These are phyloP conservation scores for Lepus townsendii DNA, from an alignment of 2,797 vertebrate species.

Conservation along the genomic window DNA sequence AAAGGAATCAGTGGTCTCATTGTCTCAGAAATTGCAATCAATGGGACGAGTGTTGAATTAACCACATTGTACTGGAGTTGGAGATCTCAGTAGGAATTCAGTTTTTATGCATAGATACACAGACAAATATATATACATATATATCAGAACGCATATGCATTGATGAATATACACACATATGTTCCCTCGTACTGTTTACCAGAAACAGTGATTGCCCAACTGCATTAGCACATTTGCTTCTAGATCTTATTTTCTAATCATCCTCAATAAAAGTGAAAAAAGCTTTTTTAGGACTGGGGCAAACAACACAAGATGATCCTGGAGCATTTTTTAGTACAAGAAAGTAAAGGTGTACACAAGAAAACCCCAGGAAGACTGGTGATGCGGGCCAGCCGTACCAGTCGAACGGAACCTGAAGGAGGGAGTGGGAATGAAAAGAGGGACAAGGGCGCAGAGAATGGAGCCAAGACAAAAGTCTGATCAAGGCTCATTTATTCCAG, in stretches of 20 bases:
- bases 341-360: background rate
- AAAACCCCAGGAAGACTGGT: background rate
- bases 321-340: background rate
- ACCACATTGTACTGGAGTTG: background rate
- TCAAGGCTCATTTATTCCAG: too few relatives aligned
- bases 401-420: too few relatives aligned
- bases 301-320: background rate
- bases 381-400: too few relatives aligned
- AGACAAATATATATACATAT: too few relatives aligned
- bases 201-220: background rate
- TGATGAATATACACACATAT: background rate
- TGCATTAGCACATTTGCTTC: background rate
- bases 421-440: too few relatives aligned
- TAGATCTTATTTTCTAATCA: constrained; percentile 1
- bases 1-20: background rate
- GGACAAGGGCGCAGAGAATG: too few relatives aligned
- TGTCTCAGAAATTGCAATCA: background rate
- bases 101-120: background rate
- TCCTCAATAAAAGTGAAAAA: background rate
- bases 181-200: background rate
- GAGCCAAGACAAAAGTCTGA: too few relatives aligned
- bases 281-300: background rate
- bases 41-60: background rate
- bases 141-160: too few relatives aligned
- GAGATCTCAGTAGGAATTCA: background rate